Conservation (phyloP, 2,797 vertebrate genomes). For the Ciconia nigra region DNA sequence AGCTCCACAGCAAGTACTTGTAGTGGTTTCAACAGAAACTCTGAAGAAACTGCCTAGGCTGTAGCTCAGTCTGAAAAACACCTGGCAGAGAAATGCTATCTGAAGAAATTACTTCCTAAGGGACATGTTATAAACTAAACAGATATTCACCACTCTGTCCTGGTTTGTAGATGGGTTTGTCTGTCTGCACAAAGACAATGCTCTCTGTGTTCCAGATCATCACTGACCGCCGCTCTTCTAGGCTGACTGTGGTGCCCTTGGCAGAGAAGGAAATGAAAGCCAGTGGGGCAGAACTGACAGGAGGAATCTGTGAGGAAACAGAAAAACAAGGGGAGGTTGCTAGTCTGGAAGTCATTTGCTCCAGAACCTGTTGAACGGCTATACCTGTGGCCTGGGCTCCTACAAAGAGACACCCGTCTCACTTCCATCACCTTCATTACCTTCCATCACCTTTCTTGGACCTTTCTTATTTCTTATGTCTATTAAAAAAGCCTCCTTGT, state of each 20-base stretch:
- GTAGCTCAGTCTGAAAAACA: not conserved
- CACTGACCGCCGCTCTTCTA: constrained; percentile 37
- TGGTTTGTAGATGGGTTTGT: constrained; percentile 71
- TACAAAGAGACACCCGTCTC: not conserved
- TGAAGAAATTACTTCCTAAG: not conserved
- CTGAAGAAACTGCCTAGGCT: not conserved
- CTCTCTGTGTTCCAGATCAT: constrained; percentile 37
- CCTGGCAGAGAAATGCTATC: not conserved
- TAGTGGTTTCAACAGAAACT: not conserved
- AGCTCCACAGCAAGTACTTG: not conserved
- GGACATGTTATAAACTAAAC: not conserved
- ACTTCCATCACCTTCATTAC: not conserved
- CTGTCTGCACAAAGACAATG: constrained; percentile 66
- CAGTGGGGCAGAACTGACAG: not conserved
- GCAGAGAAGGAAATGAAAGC: constrained; percentile 66
- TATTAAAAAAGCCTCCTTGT: not conserved
- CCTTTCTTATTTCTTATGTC: not conserved
- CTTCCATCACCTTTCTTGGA: not conserved
- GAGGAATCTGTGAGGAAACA: constrained; percentile 27
- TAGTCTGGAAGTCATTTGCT: not conserved
- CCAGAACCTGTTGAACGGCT: not conserved
- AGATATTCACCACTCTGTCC: constrained; percentile 61
- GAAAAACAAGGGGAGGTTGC: not conserved
- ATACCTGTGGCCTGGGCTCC: not conserved
- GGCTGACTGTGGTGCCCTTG: constrained; percentile 20